Evolutionary conservation across 2,888 invertebrate genomes (phyloP).

Genomic region (Trypoxylon attenuatum): DNA sequence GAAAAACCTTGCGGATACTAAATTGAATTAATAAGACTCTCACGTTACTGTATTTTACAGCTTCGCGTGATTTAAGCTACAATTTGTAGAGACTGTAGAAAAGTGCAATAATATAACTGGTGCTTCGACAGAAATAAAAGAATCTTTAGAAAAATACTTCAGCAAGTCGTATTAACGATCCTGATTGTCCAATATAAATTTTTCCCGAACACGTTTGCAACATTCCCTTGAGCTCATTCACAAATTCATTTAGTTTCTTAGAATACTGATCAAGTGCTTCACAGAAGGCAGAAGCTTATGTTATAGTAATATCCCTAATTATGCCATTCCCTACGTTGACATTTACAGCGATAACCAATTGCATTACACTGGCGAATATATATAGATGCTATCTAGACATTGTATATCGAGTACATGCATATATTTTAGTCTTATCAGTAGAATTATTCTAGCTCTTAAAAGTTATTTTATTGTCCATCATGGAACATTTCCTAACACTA

Average conservation of each 20-base stretch:
- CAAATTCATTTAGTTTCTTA: slow-evolving; percentile 1
- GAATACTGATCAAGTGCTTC: background rate
- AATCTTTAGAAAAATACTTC: slow-evolving; percentile 36
- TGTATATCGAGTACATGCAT: slow-evolving; percentile 41
- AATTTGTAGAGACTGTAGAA: background rate
- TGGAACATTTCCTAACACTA: slow-evolving; percentile 70
- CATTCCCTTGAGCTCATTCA: background rate
- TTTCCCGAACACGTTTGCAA: background rate
- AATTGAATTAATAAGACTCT: too few species aligned
- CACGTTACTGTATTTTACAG: too few species aligned
- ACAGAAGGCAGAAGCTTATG: slow-evolving; percentile 16
- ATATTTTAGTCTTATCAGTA: slow-evolving; percentile 25
- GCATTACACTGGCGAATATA: slow-evolving; percentile 6
- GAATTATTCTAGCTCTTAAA: slow-evolving; percentile 39
- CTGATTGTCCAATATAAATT: slow-evolving; percentile 40
- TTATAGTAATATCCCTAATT: background rate
- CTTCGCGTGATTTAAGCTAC: too few species aligned
- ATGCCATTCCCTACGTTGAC: slow-evolving; percentile 6
- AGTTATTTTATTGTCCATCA: slow-evolving; percentile 68
- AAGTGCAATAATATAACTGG: background rate
- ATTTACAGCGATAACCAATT: slow-evolving; percentile 5
- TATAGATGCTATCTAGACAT: slow-evolving; percentile 5
- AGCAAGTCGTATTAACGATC: slow-evolving; percentile 14
- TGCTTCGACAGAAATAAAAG: background rate
- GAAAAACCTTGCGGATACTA: too few species aligned